Evolutionary conservation across 1,140 invertebrate species (phyloP).

Genomic region (Atta colombica): DNA sequence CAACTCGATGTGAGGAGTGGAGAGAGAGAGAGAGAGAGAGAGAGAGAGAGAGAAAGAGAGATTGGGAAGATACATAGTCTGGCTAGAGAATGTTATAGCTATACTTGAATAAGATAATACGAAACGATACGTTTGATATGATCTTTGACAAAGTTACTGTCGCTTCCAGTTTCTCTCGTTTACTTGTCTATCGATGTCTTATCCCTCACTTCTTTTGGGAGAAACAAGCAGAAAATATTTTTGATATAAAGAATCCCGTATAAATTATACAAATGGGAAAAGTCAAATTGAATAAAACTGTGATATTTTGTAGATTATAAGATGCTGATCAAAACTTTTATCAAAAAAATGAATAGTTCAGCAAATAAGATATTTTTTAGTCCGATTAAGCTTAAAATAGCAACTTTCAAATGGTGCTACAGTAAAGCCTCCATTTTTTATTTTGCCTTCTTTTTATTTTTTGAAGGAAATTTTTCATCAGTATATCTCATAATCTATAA

Average conservation of each 20-base stretch:
- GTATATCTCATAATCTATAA: no score
- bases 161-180: neutral
- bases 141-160: neutral
- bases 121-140: neutral
- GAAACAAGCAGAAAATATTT: neutral
- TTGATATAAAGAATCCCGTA: neutral
- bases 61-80: constrained; percentile 25
- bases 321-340: no score
- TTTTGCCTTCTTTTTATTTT: no score
- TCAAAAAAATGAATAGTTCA: no score
- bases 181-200: neutral
- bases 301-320: no score
- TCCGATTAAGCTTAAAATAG: no score
- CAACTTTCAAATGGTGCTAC: no score
- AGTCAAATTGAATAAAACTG: no score
- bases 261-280: no score
- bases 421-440: no score
- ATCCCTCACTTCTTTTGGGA: neutral
- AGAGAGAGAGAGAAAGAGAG: neutral
- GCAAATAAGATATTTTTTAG: no score
- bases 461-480: no score
- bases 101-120: constrained; percentile 21
- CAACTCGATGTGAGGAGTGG: constrained; percentile 38
- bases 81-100: constrained; percentile 9
- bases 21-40: neutral